Evolutionary conservation across 2,797 vertebrate species (phyloP), one percentile per base, ranked within the genome.

Genomic region (Yasuhikotakia modesta): DNA sequence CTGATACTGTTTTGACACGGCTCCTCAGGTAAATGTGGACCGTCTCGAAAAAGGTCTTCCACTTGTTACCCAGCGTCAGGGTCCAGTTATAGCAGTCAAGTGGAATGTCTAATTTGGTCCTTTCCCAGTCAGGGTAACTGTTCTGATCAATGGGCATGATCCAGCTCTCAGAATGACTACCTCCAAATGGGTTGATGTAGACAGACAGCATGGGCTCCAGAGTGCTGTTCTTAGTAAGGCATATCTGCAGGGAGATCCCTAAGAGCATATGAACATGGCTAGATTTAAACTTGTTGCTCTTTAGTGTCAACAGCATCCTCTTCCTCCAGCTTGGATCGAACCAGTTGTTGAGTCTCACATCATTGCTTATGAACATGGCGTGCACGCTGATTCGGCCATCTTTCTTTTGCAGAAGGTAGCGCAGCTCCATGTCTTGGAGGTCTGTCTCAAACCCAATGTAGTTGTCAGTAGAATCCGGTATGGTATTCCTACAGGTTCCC

Each of bases 91-190:
- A 97, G 70, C 97, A 99, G 92, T 98, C 96, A 84, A 97, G 91
- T 2, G 96, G 96, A 65, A 97, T 90, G 90, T 97, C 96, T 93
- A 98, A 84, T 83, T 94, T 96, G 94, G 95, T 97, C 94, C 96
- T 95, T 89, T 98, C 95, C 97, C 97, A 99, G 92, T 96, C 95
- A 55, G 97, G 97, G 88, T 97, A 99, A 89, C 88, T 93, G 81
- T 93, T 94, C 91, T 99, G 96, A 21, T 94, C 95, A 70, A 97
- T 95, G 82, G 97, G 97, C 96, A 99, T 96, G 89, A 96, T 96
- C 97, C 97, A 99, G 83, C 97, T 99, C 91, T 99, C 97, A 0
- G 97, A 98, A 89, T 99, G 97, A 87, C 97, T 99, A n/a, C 96
- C 97, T 60, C 97, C 97, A 32, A 99, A 99, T 0, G 97, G 97